Base-by-base conservation (phyloP, 2,797 vertebrate species). In the Diplodus puntazzo region DNA sequence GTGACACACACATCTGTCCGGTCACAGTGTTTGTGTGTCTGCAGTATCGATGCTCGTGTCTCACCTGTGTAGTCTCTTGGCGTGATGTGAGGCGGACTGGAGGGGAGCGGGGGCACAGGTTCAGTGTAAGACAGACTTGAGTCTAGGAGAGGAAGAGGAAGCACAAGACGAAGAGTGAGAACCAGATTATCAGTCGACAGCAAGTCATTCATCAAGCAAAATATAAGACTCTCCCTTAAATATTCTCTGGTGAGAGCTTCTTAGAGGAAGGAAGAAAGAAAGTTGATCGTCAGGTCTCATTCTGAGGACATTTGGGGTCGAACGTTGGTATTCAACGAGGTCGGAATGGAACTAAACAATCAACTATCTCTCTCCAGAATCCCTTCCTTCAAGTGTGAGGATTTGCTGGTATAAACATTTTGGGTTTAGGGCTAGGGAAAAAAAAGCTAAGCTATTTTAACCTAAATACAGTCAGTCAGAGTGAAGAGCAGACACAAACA, bases 81-180 rank as follows among this genome's bases (percentile, higher is more conserved):
- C 65, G 92, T 94, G 69, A 82, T 55, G 75, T 79, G 88, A 88
- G 87, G 93, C 68, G 95, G 67, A 84, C 89, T 94, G 90, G 96
- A 94, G n/a, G 93, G 93, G 90, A 90, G 94, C 57, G 95, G 95
- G 84, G 95, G 95, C 94, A 96, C 97, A 57, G 95, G 95, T 97
- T 97, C 97, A 97, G 97, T 97, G 96, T 97, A 96, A 94, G 97
- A 97, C 97, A 96, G 96, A 85, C 96, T 96, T 92, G 96, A 96
- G 96, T 97, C 97, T 86, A 95, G 95, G 13, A 94, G 93, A 95
- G 91, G 91, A 90, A 84, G 23, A 71, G 73, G 67, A 71, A 76
- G 49, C 17, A 80, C 3, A 90, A 79, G 25, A 1, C 48, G 46
- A 71, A 46, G 17, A 67, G 61, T 84, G 48, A 79, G 53, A 80